Conservation (phyloP, 64 coral and sea anemone species). For the Montipora cactus region DNA sequence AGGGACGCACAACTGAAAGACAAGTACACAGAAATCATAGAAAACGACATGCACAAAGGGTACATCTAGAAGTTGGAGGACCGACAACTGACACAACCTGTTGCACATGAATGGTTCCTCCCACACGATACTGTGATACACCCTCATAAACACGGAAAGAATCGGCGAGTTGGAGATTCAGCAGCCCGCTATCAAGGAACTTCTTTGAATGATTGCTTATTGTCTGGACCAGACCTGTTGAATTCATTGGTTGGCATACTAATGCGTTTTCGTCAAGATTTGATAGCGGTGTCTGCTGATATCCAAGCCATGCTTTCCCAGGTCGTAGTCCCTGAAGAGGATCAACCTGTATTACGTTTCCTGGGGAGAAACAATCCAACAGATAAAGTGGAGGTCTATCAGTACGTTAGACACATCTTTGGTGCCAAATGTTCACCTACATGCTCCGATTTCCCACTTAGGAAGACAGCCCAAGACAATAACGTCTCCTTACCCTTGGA, state of each 20-base stretch:
- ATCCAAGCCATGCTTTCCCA: slow-evolving; percentile 32
- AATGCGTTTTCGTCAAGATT: slow-evolving; percentile 33
- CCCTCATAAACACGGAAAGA: slow-evolving; percentile 31
- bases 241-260: slow-evolving; percentile 44
- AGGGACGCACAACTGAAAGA: neutral
- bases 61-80: slow-evolving; percentile 16
- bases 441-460: slow-evolving; percentile 1
- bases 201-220: slow-evolving; percentile 20
- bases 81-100: neutral
- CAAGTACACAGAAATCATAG: neutral
- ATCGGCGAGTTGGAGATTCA: neutral
- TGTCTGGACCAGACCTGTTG: slow-evolving; percentile 37
- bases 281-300: slow-evolving; percentile 14
- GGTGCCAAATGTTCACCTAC: neutral
- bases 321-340: slow-evolving; percentile 15
- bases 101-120: slow-evolving; percentile 28
- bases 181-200: slow-evolving; percentile 30
- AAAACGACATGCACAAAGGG: neutral
- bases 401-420: slow-evolving; percentile 21
- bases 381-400: slow-evolving; percentile 6
- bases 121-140: slow-evolving; percentile 14
- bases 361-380: neutral
- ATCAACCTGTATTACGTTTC: slow-evolving; percentile 2
- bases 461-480: slow-evolving; percentile 39
- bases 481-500: neutral